These are phyloP conservation scores for Lerema accius DNA, from an alignment of 1,140 invertebrate species.

Conservation along the genomic window DNA sequence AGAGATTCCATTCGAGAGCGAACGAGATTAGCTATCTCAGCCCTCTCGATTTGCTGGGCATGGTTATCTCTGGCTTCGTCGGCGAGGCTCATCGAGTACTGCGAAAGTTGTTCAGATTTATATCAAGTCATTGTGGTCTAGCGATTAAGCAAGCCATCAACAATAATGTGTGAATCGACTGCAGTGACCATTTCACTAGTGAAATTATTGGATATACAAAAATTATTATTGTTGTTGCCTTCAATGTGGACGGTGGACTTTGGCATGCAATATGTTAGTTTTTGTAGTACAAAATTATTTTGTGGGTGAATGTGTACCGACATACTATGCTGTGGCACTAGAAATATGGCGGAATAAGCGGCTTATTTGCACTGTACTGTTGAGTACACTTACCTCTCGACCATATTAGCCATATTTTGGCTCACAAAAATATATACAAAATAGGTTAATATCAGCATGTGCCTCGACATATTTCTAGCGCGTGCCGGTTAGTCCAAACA, in stretches of 20 bases:
- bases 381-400: neutral
- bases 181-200: constrained; percentile 2
- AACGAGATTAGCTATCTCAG: constrained; percentile 97
- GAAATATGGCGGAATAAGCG: constrained; percentile 23
- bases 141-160: constrained; percentile 17
- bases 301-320: neutral
- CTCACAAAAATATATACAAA: constrained; percentile 14
- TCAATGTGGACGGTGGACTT: constrained; percentile 9
- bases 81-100: constrained; percentile 91
- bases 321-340: constrained; percentile 8
- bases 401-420: neutral
- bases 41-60: constrained; percentile 94
- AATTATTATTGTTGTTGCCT: constrained; percentile 24
- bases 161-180: constrained; percentile 24
- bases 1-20: constrained; percentile 96
- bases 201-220: constrained; percentile 6
- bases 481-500: constrained; percentile 5
- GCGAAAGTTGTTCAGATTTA: constrained; percentile 43
- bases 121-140: constrained; percentile 5
- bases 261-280: constrained; percentile 27
- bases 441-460: neutral
- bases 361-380: constrained; percentile 3
- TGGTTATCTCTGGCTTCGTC: constrained; percentile 94
- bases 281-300: neutral
- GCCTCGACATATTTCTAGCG: constrained; percentile 22